phyloP scores from a whole-genome alignment of 2,113 vertebrate species.

The Motacilla alba region DNA sequence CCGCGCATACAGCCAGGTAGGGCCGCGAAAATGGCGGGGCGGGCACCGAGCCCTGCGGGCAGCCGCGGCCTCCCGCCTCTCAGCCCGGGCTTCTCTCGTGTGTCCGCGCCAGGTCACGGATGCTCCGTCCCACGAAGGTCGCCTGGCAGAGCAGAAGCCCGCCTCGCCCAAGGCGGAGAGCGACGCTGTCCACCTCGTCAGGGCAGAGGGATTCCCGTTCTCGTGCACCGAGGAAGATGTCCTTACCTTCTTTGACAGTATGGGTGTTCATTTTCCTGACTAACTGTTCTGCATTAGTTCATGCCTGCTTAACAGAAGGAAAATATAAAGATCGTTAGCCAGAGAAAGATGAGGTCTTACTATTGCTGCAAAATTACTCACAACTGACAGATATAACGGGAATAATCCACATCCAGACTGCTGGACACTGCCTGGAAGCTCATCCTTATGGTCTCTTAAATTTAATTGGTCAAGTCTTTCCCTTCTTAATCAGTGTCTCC shows the following conservation, averaged over 20 bases:
- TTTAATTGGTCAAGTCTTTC: neutral
- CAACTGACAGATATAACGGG: fast-evolving
- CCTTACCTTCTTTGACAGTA: conserved; percentile 91
- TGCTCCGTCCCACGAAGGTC: conserved; percentile 55
- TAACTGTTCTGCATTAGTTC: fast-evolving
- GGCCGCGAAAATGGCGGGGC: neutral
- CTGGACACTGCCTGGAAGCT: neutral
- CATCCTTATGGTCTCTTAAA: fast-evolving
- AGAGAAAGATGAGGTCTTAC: neutral
- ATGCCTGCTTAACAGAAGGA: neutral
- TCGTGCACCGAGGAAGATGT: conserved; percentile 85
- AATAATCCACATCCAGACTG: fast-evolving
- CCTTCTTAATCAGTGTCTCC: fast-evolving
- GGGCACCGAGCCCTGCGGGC: fast-evolving
- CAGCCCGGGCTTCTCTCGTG: fast-evolving
- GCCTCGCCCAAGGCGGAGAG: neutral
- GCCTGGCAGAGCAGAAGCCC: conserved; percentile 68
- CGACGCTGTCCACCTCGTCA: conserved; percentile 80
- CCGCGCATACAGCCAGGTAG: neutral
- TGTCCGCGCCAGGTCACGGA: conserved; percentile 57
- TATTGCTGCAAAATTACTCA: neutral
- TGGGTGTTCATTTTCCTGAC: neutral
- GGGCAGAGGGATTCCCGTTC: conserved; percentile 87
- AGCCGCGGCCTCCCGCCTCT: fast-evolving
- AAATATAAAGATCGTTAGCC: fast-evolving